Percentiles rank a stretch among this genome's conserved stretches.
Evolutionary conservation across 2,888 invertebrate genomes (phyloP).

Genomic region (Phalera bucephala): DNA sequence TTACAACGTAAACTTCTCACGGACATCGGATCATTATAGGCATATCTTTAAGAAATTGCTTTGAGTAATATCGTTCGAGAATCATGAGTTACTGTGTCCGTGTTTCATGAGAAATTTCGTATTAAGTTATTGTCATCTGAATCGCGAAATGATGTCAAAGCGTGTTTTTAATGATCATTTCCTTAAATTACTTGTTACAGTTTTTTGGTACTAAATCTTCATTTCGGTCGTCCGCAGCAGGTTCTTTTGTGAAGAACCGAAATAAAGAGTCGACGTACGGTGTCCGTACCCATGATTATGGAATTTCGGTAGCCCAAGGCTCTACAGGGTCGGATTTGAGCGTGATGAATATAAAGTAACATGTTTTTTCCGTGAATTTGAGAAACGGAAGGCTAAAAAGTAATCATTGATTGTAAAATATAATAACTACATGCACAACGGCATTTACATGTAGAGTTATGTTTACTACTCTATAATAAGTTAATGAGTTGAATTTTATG

Average conservation of each 20-base stretch:
- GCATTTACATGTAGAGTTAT: no score
- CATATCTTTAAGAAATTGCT: slow-evolving; percentile 69
- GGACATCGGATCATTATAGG: slow-evolving; percentile 66
- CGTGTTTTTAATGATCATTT: slow-evolving; percentile 25
- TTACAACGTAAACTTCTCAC: slow-evolving; percentile 78
- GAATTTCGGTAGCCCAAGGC: slow-evolving; percentile 75
- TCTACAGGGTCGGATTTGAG: slow-evolving; percentile 48
- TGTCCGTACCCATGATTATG: slow-evolving; percentile 45
- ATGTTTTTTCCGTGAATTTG: slow-evolving; percentile 16
- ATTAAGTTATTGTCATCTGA: slow-evolving; percentile 46
- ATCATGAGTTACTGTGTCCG: slow-evolving; percentile 55
- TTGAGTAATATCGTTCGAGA: slow-evolving; percentile 66
- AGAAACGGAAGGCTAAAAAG: no score
- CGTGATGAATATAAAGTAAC: slow-evolving; percentile 27
- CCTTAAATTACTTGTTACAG: slow-evolving; percentile 24
- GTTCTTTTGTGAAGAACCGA: slow-evolving; percentile 32
- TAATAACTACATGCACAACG: no score
- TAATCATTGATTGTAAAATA: no score
- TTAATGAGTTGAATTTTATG: no score
- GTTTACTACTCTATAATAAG: no score
- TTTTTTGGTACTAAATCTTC: slow-evolving; percentile 6
- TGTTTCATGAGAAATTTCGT: slow-evolving; percentile 49
- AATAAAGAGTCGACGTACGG: slow-evolving; percentile 42
- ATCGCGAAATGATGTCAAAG: slow-evolving; percentile 35
- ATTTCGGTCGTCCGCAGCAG: slow-evolving; percentile 15